Evolutionary conservation across 1,140 invertebrate species (phyloP), one percentile per base, ranked within the genome.

Genomic region (Mamestra configurata): DNA sequence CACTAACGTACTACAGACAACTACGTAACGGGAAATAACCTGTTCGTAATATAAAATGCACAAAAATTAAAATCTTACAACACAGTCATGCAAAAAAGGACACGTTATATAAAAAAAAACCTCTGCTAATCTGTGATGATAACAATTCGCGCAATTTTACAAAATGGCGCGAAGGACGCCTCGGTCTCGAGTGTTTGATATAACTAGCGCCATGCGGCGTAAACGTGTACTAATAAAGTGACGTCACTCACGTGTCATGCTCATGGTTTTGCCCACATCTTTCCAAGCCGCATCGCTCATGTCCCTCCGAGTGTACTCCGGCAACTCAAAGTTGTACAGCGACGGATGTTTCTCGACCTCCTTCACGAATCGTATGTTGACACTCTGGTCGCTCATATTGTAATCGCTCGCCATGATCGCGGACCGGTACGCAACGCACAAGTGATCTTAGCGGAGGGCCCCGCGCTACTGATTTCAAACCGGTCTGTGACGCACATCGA

Each of bases 381-480:
- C 59, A 35, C 66, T 55, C 51, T 79, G 76, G n/a, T 82, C 80
- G 72, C 77, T 82, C 24, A 73, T 37, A 15, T 49, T 20, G 27
- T 5, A 3, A 46, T 75, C 53, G 31, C 20, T 27, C 57, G 55
- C 31, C 46, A 55, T 51, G 22, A 40, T 72, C 70, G 49, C 57
- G 31, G 31, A 35, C 31, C 27, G 43, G 59, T 77, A 46, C 22
- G 59, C 40, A 13, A 66, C 73, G 13, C 43, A 73, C 75, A 59
- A 61, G 53, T 53, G 64, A 71, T 27, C 61, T 43, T 7, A 11
- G 18, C 68, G 57, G 43, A 31, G 66, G 66, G 64, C 73, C 1
- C 64, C 53, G 71, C 73, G 79, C 79, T 31, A 81, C 79, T 81
- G 73, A 64, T 77, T 71, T 53, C 51, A 59, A 77, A 81, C 79